Conservation (phyloP, 2,888 invertebrate genomes). For the Pollenia griseotomentosa region DNA sequence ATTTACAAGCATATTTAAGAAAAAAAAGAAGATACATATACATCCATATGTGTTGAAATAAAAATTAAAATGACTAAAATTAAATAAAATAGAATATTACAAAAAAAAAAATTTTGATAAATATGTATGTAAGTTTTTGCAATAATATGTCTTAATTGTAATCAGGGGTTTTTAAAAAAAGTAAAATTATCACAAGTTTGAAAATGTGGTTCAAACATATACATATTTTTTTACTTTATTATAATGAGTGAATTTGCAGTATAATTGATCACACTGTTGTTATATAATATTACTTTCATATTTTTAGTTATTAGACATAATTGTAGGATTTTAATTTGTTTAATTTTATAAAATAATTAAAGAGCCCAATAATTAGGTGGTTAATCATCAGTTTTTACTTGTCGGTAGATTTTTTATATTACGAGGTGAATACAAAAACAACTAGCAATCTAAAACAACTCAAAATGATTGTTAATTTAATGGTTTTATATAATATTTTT, state of each 20-base stretch:
- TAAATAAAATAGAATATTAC: conserved; percentile 14
- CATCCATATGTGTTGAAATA: too few species aligned
- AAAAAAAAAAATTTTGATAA: conserved; percentile 8
- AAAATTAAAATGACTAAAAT: too few species aligned
- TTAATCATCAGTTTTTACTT: too few species aligned
- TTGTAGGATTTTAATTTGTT: conserved; percentile 3
- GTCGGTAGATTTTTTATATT: too few species aligned
- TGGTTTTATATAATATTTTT: too few species aligned
- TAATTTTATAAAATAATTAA: neutral
- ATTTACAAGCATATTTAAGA: conserved; percentile 26
- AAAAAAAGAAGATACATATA: conserved; percentile 6
- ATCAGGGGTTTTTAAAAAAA: conserved; percentile 52
- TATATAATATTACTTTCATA: conserved; percentile 7
- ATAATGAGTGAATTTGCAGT: conserved; percentile 14
- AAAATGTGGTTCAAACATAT: conserved; percentile 60
- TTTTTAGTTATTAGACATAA: conserved; percentile 7
- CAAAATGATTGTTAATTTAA: too few species aligned
- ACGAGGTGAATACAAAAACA: too few species aligned
- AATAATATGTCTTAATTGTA: conserved; percentile 50
- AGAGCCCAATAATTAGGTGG: too few species aligned
- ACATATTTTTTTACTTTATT: conserved; percentile 32
- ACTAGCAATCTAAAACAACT: too few species aligned
- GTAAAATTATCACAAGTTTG: conserved; percentile 71
- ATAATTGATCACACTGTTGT: conserved; percentile 34
- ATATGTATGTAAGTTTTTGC: conserved; percentile 9